Base-by-base conservation (phyloP, 2,113 vertebrate species). In the Tragelaphus scriptus region DNA sequence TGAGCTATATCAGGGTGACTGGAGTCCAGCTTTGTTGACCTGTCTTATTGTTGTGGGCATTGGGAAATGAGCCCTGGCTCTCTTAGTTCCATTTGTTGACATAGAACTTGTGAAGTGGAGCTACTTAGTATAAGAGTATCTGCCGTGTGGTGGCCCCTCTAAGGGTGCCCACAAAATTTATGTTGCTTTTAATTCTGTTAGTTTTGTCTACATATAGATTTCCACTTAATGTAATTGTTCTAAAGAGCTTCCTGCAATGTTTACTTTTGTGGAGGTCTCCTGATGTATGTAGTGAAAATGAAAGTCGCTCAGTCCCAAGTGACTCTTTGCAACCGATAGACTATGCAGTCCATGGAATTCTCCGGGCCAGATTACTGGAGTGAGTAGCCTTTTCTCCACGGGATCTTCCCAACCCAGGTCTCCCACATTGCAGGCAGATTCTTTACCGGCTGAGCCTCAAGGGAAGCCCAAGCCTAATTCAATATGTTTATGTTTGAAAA, bases 381-480 rank as follows among this genome's bases (percentile, higher is more conserved):
- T 36, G 8, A 19, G 9, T 11, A 71, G n/a, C 2, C 68, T 71
- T 71, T 71, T 23, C 68, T 71, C n/a, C n/a, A 71, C 0, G 2
- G 32, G 68, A 23, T 6, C 19, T 36, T 71, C 10, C 68, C 68
- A 71, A 71, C 2, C 68, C 68, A 71, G 68, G n/a, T 40, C 68
- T 71, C 19, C n/a, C 19, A 21, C n/a, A 71, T 23, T 71, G 9
- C 19, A 71, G 68, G 2, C n/a, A 71, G 68, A 71, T 71, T 71
- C 17, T 71, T 36, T 71, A 71, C 19, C 65, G 1, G 19, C n/a
- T 71, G 19, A 36, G n/a, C 5, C 19, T 23, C 19, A 71, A 71
- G n/a, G 2, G 17, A 71, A 71, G 10, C 17, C 4, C n/a, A 71
- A 71, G 10, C 19, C 19, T 81, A 11, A 81, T 81, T 91, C 44